These are phyloP conservation scores for Steinernema khuongi DNA, from an alignment of 1,140 invertebrate species.

Conservation along the genomic window DNA sequence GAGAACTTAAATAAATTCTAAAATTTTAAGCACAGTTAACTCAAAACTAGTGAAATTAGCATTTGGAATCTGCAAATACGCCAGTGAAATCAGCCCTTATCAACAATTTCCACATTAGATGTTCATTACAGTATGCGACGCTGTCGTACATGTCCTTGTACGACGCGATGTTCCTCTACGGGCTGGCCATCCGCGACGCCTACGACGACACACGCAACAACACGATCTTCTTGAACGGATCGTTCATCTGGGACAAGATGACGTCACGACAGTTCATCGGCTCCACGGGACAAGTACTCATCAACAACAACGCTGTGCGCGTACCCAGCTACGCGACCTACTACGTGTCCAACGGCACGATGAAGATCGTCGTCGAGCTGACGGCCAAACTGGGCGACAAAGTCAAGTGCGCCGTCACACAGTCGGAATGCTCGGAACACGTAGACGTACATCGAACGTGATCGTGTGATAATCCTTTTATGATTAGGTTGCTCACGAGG, in stretches of 20 bases:
- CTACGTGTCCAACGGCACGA: slow-evolving; percentile 49
- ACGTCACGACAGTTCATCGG: slow-evolving; percentile 57
- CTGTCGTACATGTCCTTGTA: slow-evolving; percentile 55
- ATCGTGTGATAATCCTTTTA: background rate
- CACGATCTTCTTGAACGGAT: slow-evolving; percentile 48
- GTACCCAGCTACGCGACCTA: slow-evolving; percentile 59
- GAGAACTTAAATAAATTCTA: no score
- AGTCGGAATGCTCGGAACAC: slow-evolving; percentile 55
- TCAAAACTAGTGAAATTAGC: no score
- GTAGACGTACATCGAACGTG: slow-evolving; percentile 24
- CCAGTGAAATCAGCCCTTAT: background rate
- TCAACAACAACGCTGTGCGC: slow-evolving; percentile 57
- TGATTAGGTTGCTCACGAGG: slow-evolving; percentile 49
- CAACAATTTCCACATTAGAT: background rate
- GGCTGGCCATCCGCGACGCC: slow-evolving; percentile 54
- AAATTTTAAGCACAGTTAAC: no score
- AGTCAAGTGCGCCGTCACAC: slow-evolving; percentile 41
- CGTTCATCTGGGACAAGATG: slow-evolving; percentile 55
- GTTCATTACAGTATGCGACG: slow-evolving; percentile 53
- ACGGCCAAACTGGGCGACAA: slow-evolving; percentile 51
- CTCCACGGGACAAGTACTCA: slow-evolving; percentile 54
- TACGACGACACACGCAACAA: slow-evolving; percentile 50
- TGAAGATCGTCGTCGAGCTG: slow-evolving; percentile 55
- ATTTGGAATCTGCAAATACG: no score
- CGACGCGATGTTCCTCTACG: slow-evolving; percentile 56